phyloP scores from a whole-genome alignment of 2,797 vertebrate genomes.

The Poeciliopsis turneri region DNA sequence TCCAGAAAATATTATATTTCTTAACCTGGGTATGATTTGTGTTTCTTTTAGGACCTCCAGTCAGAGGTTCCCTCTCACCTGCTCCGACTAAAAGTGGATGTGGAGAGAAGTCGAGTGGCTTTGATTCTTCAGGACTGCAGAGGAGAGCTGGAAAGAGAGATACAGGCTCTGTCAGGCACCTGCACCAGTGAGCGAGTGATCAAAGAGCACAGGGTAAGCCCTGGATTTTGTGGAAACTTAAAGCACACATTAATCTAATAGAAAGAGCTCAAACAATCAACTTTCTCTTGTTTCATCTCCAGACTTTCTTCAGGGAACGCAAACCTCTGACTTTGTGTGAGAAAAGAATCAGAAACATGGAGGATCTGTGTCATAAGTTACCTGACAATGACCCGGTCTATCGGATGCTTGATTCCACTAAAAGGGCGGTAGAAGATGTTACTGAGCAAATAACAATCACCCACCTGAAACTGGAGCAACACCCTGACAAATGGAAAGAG shows the following conservation, averaged over 20 bases:
- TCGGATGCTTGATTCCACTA: conserved; percentile 75
- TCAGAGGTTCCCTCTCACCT: conserved; percentile 88
- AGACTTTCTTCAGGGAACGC: conserved; percentile 89
- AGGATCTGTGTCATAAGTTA: conserved; percentile 88
- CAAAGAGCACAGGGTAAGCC: conserved; percentile 87
- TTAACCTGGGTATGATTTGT: neutral
- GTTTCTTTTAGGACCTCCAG: conserved; percentile 84
- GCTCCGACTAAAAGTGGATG: conserved; percentile 87
- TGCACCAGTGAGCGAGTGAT: conserved; percentile 87
- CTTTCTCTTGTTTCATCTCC: conserved; percentile 33
- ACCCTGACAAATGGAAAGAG: conserved; percentile 88
- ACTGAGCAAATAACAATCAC: conserved; percentile 79
- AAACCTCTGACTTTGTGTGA: conserved; percentile 85
- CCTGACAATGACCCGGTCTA: conserved; percentile 85
- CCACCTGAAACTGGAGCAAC: conserved; percentile 79
- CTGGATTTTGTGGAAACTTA: conserved; percentile 28
- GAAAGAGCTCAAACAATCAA: conserved; percentile 27
- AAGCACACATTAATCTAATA: conserved; percentile 29
- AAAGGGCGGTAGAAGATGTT: conserved; percentile 79
- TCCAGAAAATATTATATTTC: neutral
- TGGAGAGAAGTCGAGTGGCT: conserved; percentile 83
- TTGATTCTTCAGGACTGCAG: conserved; percentile 84
- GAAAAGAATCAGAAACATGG: conserved; percentile 87
- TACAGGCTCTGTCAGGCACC: conserved; percentile 78
- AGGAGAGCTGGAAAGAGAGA: conserved; percentile 85